A percentile compares a stretch with the other conserved stretches of the same genome.
Evolutionary conservation across 2,888 invertebrate genomes (phyloP).

Genomic region (Metacarcinus magister): DNA sequence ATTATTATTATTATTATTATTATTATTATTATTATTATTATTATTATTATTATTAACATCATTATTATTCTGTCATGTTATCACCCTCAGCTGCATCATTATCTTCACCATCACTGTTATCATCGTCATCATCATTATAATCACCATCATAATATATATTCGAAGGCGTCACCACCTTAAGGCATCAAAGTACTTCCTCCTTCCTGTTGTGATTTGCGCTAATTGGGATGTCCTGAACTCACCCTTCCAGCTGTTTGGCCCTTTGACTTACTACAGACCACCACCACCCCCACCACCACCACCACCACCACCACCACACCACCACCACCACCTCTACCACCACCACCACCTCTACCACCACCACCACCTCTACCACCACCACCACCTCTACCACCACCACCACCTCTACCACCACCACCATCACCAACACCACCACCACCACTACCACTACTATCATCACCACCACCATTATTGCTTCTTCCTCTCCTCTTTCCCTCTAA

Average conservation of each 20-base stretch:
- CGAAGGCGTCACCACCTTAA: background rate
- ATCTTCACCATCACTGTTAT: background rate
- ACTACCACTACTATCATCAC: background rate
- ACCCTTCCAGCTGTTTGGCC: background rate
- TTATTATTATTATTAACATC: no score
- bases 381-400: no score
- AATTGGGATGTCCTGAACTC: background rate
- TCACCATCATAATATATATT: background rate
- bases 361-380: no score
- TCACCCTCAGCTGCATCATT: no score
- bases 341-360: background rate
- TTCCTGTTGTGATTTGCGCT: background rate
- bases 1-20: background rate
- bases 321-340: background rate
- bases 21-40: background rate
- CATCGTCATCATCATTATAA: background rate
- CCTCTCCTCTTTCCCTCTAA: background rate
- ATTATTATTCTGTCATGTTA: no score
- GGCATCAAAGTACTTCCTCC: background rate
- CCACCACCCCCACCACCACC: no score
- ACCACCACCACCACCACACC: background rate
- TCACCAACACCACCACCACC: no score
- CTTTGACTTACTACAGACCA: background rate
- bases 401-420: no score
- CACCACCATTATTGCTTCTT: background rate